These are phyloP conservation scores for Trinorchestia longiramus DNA, from an alignment of 1,140 invertebrate genomes.

Conservation along the genomic window DNA sequence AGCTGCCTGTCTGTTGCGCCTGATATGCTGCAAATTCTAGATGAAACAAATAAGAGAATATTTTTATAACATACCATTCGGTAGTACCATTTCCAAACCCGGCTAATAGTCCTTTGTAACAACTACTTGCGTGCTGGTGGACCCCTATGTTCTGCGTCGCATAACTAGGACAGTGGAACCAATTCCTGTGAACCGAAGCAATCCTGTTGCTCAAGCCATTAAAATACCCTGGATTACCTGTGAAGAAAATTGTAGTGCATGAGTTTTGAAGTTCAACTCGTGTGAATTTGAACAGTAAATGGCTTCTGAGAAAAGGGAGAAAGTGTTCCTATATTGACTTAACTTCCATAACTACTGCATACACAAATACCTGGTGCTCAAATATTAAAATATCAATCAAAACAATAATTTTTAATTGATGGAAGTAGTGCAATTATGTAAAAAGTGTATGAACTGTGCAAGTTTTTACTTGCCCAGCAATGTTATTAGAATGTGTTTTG, in stretches of 20 bases:
- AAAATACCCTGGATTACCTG: neutral
- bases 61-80: constrained; percentile 49
- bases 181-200: neutral
- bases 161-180: neutral
- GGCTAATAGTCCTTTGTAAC: neutral
- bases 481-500: constrained; percentile 44
- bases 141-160: neutral
- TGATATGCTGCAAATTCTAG: constrained; percentile 33
- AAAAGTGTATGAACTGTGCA: neutral
- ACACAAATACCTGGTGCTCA: neutral
- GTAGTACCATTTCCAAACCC: constrained; percentile 48
- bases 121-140: neutral
- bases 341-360: neutral
- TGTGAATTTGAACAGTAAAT: neutral
- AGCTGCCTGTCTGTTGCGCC: constrained; percentile 30
- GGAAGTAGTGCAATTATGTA: constrained; percentile 12
- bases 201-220: neutral
- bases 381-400: neutral
- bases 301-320: neutral
- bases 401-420: neutral
- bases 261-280: neutral
- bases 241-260: neutral
- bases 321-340: neutral
- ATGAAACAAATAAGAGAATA: constrained; percentile 46
- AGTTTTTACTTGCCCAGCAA: constrained; percentile 36